These are phyloP conservation scores for Lerema accius DNA, from an alignment of 1,140 invertebrate species.

Conservation along the genomic window DNA sequence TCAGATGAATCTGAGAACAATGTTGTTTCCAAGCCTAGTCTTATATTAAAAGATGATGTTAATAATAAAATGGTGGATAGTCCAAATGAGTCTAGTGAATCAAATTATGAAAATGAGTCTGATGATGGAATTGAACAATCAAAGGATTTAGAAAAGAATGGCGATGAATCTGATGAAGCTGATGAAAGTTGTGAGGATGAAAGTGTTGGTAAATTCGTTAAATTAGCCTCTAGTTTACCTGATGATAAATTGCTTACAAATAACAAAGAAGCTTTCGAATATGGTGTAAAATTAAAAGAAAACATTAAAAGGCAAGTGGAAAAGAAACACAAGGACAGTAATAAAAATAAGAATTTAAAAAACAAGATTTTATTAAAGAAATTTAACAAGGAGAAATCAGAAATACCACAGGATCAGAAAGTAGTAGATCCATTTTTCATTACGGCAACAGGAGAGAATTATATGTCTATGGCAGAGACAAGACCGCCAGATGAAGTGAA, in stretches of 20 bases:
- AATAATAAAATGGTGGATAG: constrained; percentile 25
- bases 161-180: background rate
- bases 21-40: constrained; percentile 29
- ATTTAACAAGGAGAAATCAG: constrained; percentile 61
- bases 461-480: constrained; percentile 82
- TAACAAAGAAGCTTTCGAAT: background rate
- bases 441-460: constrained; percentile 83
- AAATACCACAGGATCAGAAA: constrained; percentile 49
- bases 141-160: background rate
- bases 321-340: constrained; percentile 54
- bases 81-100: constrained; percentile 33
- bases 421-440: constrained; percentile 84
- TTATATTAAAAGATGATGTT: constrained; percentile 18
- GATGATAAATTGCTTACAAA: constrained; percentile 26
- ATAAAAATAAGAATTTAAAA: constrained; percentile 73
- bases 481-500: constrained; percentile 72
- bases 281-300: constrained; percentile 19
- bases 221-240: background rate
- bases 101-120: constrained; percentile 9
- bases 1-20: constrained; percentile 28
- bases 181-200: constrained; percentile 22
- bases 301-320: constrained; percentile 32
- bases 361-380: constrained; percentile 65
- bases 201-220: constrained; percentile 12
- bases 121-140: constrained; percentile 11